Base-by-base conservation (phyloP, 2,113 vertebrate species). In the Junco hyemalis region DNA sequence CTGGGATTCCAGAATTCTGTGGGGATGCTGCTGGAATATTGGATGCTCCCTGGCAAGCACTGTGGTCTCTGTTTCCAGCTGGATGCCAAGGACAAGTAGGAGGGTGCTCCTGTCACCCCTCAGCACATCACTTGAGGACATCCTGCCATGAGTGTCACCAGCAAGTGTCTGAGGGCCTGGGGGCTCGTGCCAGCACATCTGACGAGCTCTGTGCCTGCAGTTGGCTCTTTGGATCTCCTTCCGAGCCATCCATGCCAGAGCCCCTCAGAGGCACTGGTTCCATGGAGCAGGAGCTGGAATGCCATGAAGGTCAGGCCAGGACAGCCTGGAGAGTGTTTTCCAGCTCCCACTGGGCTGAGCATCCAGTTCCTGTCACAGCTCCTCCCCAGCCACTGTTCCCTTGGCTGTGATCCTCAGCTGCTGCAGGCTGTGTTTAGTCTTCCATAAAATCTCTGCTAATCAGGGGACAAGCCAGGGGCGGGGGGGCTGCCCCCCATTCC, bases 51-150 rank as follows among this genome's bases (percentile, higher is more conserved):
- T 21, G 4, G 21, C 40, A 11, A 81, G 33, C 3, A 2, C 63
- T 26, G 11, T 48, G 25, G 12, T 92, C 33, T 94, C 60, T 96
- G 3, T 26, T 97, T 93, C 40, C 35, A 97, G 97, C 95, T 97
- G 95, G 94, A 96, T 40, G 47, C 90, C 11, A 84, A 77, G 81
- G 69, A 59, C 45, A 73, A 88, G 25, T 96, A 97, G 88, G 31
- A 73, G 10, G 35, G 53, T 38, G 66, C 25, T 51, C 33, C 68
- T 29, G 56, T 22, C 40, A 25, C 33, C 38, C n/a, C 42, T 56
- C 59, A 36, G 42, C 56, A 23, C 9, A 1, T 38, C 17, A 11
- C 11, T 35, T 19, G 29, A 24, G 15, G 5, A 23, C 0, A 1
- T 56, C 35, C 33, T 9, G 74, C 88, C 29, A 0, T 1, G 3